These are phyloP conservation scores for Netelia fuscicornis DNA, from an alignment of 2,888 invertebrate species.

Conservation along the genomic window DNA sequence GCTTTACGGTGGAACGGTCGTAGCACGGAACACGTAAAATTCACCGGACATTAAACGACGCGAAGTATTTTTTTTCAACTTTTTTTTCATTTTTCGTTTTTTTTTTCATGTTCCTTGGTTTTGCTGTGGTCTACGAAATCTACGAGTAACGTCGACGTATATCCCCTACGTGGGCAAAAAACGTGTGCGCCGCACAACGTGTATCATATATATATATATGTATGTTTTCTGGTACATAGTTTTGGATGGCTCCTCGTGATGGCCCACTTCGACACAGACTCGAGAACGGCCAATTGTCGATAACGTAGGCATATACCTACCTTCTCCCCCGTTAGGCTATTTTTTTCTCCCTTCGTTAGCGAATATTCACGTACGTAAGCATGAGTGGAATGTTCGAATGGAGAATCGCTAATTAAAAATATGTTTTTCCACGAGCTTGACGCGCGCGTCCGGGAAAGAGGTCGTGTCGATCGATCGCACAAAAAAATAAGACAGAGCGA, in stretches of 20 bases:
- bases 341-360: conserved; percentile 50
- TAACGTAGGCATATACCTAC: conserved; percentile 9
- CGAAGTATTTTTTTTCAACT: conserved; percentile 13
- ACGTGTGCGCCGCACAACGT: not conserved
- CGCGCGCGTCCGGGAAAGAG: not conserved
- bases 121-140: conserved; percentile 24
- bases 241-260: conserved; percentile 18
- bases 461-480: conserved; percentile 4
- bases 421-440: conserved; percentile 43
- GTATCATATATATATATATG: not conserved
- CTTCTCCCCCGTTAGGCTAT: not conserved
- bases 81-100: not conserved
- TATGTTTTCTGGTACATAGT: not conserved
- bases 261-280: conserved; percentile 47
- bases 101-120: conserved; percentile 20
- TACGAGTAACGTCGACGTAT: not conserved
- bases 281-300: conserved; percentile 46
- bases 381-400: conserved; percentile 20
- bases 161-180: not conserved
- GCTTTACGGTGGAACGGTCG: conserved; percentile 35
- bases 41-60: conserved; percentile 49
- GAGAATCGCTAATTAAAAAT: conserved; percentile 45
- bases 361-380: conserved; percentile 33
- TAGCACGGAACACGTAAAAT: conserved; percentile 40
- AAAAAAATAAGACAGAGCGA: conserved; percentile 10